Base-by-base conservation (phyloP, 2,113 vertebrate genomes). In the Seriola aureovittata region DNA sequence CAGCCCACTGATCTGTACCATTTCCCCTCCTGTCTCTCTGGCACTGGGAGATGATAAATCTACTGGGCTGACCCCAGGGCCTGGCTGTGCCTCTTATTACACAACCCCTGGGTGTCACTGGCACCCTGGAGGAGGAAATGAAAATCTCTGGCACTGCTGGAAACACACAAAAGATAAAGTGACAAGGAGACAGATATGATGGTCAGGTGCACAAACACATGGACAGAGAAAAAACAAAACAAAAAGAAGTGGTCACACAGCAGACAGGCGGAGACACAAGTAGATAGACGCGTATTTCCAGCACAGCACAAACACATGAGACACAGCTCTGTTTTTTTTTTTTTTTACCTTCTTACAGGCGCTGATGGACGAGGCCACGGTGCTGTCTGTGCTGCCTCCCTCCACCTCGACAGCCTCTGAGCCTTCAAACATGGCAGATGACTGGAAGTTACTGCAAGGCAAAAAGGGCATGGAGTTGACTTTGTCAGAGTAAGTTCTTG, bases 301-400 rank as follows among this genome's bases (percentile, higher is more conserved):
- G 55, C 38, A 13, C n/a, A 42, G 58, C 75, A 75, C 62, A 75
- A 46, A 52, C 21, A 59, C 21, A 55, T 1, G 62, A 84, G 65
- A 50, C 55, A 13, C 38, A 40, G 29, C 54, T 57, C 32, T 17
- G 40, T 66, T 42, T 38, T 38, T 38, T 38, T 8, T 5, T 6
- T 38, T 38, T 10, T 14, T 85, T 97, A 99, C 98, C 97, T 98
- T 99, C 90, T 97, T 99, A 89, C 97, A 98, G 65, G 96, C 97
- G 32, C 96, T 97, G 95, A 98, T 94, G 69, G 96, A 96, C 63
- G 95, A 96, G 29, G 95, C 96, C 89, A 95, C 74, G 71, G 94
- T 90, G 84, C 94, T 95, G 78, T 95, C 96, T 0, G 92, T 88
- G 89, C 92, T 95, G 80, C 93, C 85, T 70, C 94, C 90, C 71